phyloP scores from a whole-genome alignment of 2,888 invertebrate species.

The Congeria kusceri region DNA sequence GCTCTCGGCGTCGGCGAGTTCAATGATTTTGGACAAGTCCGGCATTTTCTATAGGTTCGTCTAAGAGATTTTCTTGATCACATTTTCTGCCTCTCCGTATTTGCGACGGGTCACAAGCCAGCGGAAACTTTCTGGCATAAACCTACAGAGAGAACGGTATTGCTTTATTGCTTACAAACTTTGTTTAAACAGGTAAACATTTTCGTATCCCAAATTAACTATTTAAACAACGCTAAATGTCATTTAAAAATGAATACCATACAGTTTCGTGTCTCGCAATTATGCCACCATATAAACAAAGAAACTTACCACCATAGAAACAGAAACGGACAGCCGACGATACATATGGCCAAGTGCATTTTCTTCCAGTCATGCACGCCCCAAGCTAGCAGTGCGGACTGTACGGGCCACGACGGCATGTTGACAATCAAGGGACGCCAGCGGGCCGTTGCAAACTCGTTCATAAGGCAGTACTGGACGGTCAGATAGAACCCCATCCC shows the following conservation, averaged over 20 bases:
- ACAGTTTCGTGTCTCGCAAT: background rate
- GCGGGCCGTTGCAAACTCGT: slow-evolving; percentile 33
- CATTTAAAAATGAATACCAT: too few species aligned
- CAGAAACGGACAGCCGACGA: slow-evolving; percentile 27
- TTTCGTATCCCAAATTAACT: too few species aligned
- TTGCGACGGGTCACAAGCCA: slow-evolving; percentile 45
- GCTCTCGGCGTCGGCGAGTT: slow-evolving; percentile 18
- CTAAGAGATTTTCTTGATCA: slow-evolving; percentile 26
- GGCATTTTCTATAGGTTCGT: slow-evolving; percentile 35
- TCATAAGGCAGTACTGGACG: slow-evolving; percentile 27
- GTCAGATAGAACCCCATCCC: slow-evolving; percentile 38
- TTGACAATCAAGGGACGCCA: slow-evolving; percentile 30
- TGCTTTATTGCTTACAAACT: background rate
- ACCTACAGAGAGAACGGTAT: slow-evolving; percentile 16
- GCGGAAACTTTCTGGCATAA: slow-evolving; percentile 53
- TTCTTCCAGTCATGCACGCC: slow-evolving; percentile 38
- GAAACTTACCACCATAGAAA: slow-evolving; percentile 44
- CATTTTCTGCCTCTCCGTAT: slow-evolving; percentile 31
- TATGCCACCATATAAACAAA: background rate
- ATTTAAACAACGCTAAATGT: too few species aligned
- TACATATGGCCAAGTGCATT: slow-evolving; percentile 30
- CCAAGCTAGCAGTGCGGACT: slow-evolving; percentile 24
- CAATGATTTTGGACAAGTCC: slow-evolving; percentile 37
- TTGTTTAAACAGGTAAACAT: background rate
- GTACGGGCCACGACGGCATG: slow-evolving; percentile 25